Conservation (phyloP, 2,888 invertebrate genomes). For the Leptinotarsa haldemani region DNA sequence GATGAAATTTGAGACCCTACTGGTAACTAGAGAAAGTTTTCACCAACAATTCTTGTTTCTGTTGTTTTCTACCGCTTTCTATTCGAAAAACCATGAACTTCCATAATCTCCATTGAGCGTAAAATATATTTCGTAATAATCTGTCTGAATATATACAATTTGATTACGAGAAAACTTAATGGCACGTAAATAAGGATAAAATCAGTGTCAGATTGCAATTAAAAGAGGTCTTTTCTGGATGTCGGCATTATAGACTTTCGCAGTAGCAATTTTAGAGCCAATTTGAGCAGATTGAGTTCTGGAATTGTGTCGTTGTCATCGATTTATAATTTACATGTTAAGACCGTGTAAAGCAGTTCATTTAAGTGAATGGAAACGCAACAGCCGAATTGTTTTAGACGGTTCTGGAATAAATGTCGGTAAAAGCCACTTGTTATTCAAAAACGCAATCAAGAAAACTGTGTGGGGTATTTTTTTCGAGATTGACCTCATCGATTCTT, state of each 20-base stretch:
- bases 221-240: slow-evolving; percentile 31
- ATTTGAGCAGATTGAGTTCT: slow-evolving; percentile 39
- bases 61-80: no score
- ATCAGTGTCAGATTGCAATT: slow-evolving; percentile 36
- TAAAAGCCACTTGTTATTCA: no score
- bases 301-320: slow-evolving; percentile 36
- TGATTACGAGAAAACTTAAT: slow-evolving; percentile 14
- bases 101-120: background rate
- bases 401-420: background rate
- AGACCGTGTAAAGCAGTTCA: slow-evolving; percentile 31
- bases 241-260: slow-evolving; percentile 31
- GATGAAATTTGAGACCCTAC: no score
- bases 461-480: no score
- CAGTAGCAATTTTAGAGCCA: slow-evolving; percentile 34
- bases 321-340: slow-evolving; percentile 39
- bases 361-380: background rate
- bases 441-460: no score
- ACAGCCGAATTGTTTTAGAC: background rate
- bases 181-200: slow-evolving; percentile 31
- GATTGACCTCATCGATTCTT: no score
- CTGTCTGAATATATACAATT: slow-evolving; percentile 1
- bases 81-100: background rate
- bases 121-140: background rate
- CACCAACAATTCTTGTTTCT: no score
- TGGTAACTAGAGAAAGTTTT: no score